Evolutionary conservation across 1,140 invertebrate genomes (phyloP).

Genomic region (Drosophila subpulchrella): DNA sequence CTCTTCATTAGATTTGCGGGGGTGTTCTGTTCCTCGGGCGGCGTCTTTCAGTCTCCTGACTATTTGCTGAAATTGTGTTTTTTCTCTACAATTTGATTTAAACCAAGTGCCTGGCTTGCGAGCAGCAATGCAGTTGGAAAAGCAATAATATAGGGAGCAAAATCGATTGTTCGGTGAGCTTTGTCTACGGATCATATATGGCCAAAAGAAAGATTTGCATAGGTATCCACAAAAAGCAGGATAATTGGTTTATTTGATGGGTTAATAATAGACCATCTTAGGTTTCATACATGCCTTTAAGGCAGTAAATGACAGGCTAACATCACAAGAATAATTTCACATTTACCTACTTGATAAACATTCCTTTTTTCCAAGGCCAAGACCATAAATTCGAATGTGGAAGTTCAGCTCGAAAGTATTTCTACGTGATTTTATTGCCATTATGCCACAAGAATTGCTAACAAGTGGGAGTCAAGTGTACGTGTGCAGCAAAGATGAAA

Average conservation of each 20-base stretch:
- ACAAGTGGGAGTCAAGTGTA: conserved; percentile 15
- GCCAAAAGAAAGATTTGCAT: conserved; percentile 1
- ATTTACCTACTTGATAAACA: no score
- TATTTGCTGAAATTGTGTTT: conserved; percentile 42
- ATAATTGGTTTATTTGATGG: not conserved
- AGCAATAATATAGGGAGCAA: conserved; percentile 22
- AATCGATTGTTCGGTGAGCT: conserved; percentile 14
- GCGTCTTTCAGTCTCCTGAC: conserved; percentile 15
- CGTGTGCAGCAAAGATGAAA: conserved; percentile 43
- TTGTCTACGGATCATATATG: not conserved
- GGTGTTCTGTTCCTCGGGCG: conserved; percentile 3
- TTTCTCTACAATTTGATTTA: conserved; percentile 34
- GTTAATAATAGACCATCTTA: not conserved
- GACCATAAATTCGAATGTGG: not conserved
- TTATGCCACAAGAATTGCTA: not conserved
- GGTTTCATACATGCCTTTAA: not conserved
- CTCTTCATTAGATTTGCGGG: conserved; percentile 40
- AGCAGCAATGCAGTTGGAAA: conserved; percentile 6
- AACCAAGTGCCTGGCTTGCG: conserved; percentile 20
- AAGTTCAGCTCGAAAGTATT: conserved; percentile 28
- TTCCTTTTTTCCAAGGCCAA: conserved; percentile 3
- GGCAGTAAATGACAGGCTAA: not conserved
- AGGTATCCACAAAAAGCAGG: not conserved
- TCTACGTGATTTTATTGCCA: conserved; percentile 42
- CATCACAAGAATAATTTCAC: not conserved